Evolutionary conservation across 1,140 invertebrate species (phyloP), one percentile per base, ranked within the genome.

Genomic region (Drosophila triauraria): DNA sequence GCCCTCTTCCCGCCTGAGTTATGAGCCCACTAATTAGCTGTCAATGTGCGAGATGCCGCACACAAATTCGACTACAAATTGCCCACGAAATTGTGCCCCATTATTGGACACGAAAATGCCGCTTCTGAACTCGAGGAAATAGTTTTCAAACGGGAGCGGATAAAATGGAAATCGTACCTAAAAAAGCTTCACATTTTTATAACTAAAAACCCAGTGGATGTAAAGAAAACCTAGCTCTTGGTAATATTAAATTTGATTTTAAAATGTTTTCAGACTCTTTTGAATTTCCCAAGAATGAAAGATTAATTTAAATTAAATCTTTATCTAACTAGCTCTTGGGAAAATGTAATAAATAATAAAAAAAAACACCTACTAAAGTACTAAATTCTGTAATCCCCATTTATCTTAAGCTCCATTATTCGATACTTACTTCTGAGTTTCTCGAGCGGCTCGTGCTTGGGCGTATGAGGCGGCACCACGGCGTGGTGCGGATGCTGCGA

Each of bases 341-440:
- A 32, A 10, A 32, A 8, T 32, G 9, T 9, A 10, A 9, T 32
- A 10, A 32, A 9, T 8, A 8, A 8, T 10, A 32, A 9, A 9
- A 32, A 32, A 32, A 32, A 10, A 32, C 8, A 6, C 30, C 1
- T 32, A 8, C 30, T 32, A 9, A 32, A 32, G 7, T 1, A 32
- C 8, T 32, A 2, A 32, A 32, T 32, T 8, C 8, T 10, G 1
- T 10, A 32, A 32, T 32, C 8, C 27, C 27, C 27, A 30, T 30
- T 30, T 2, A 32, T 32, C 9, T 35, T 9, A 35, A 35, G 2
- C 60, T 51, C n/a, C 57, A 74, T 65, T 87, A 82, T 87, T 92
- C 79, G 87, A 63, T 92, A 96, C 95, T 93, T 95, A 95, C 96
- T 94, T 96, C 96, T 97, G 76, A 97, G 94, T 93, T 97, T 97